Conservation (phyloP, 1,140 invertebrate genomes). For the Penaeus chinensis region DNA sequence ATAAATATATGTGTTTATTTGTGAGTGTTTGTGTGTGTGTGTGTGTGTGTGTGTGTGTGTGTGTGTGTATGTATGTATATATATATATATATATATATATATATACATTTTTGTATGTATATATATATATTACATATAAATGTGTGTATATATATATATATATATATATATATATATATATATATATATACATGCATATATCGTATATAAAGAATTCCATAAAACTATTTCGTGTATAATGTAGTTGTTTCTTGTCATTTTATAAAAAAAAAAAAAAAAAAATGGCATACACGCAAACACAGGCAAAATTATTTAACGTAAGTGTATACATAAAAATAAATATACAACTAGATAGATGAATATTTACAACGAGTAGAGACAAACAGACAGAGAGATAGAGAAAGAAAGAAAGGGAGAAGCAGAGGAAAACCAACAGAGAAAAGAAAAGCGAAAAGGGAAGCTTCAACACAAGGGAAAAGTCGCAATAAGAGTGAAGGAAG, state of each 20-base stretch:
- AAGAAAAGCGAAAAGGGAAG: too few species aligned
- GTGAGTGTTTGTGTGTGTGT: background rate
- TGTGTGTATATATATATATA: too few species aligned
- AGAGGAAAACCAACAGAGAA: too few species aligned
- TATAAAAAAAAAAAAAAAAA: constrained; percentile 1
- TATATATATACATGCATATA: background rate
- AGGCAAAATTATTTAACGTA: background rate
- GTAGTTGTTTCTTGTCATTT: background rate
- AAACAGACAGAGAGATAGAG: too few species aligned
- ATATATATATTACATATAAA: background rate
- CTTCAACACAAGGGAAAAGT: too few species aligned
- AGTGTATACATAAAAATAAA: background rate
- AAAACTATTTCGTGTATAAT: background rate
- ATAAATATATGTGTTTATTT: background rate
- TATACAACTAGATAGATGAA: background rate
- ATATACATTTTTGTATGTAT: background rate
- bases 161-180: constrained; percentile 18
- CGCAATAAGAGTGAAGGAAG: too few species aligned
- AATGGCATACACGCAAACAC: background rate
- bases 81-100: constrained; percentile 16
- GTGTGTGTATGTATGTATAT: constrained; percentile 9
- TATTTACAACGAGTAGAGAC: too few species aligned
- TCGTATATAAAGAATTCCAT: background rate
- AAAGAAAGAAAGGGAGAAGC: too few species aligned
- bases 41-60: background rate